phyloP scores from a whole-genome alignment of 2,888 invertebrate species.

The Drosophila pegasa region DNA sequence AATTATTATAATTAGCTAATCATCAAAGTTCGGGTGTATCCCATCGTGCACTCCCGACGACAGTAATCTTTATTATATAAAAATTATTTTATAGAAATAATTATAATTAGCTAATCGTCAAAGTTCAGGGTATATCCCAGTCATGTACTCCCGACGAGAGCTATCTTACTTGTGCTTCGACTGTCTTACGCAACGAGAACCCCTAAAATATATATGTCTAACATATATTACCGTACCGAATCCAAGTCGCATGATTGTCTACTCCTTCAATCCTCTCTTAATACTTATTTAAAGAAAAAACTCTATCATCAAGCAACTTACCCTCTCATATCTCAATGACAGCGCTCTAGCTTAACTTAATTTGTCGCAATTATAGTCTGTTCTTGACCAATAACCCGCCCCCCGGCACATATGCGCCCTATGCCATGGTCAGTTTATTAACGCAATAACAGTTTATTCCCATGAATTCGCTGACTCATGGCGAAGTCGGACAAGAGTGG shows the following conservation, averaged over 20 bases:
- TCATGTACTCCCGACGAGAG: not conserved
- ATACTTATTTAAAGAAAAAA: not conserved
- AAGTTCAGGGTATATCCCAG: no score
- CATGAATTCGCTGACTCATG: constrained; percentile 20
- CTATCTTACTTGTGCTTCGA: no score
- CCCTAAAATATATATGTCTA: no score
- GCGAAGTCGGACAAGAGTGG: constrained; percentile 6
- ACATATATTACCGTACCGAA: not conserved
- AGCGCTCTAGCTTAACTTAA: not conserved
- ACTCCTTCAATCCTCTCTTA: not conserved
- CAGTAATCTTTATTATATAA: no score
- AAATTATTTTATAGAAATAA: no score
- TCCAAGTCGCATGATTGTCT: not conserved
- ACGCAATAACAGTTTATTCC: not conserved
- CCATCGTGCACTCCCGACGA: no score
- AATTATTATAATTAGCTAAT: no score
- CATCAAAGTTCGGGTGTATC: no score
- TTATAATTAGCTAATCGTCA: no score
- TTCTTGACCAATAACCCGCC: not conserved
- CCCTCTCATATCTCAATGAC: not conserved
- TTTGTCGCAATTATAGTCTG: not conserved
- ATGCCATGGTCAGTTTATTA: constrained; percentile 4
- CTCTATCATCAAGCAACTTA: not conserved
- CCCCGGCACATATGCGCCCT: not conserved
- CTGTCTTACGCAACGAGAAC: no score